These are phyloP conservation scores for Mimumesa dahlbomi DNA, from an alignment of 2,888 invertebrate genomes.

Conservation along the genomic window DNA sequence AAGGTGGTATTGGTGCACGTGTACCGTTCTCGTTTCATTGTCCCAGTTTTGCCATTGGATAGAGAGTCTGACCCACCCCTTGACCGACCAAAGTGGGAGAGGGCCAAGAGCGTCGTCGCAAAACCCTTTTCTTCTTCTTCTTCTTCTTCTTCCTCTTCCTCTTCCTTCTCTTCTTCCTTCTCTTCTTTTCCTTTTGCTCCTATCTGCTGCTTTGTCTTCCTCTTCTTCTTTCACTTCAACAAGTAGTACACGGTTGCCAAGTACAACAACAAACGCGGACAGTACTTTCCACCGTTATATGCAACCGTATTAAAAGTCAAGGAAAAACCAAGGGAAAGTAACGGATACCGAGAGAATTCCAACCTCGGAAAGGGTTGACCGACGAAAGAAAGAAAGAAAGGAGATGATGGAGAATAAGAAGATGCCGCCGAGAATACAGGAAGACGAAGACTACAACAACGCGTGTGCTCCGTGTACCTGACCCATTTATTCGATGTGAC, in stretches of 20 bases:
- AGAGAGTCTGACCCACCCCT: constrained; percentile 65
- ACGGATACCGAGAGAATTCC: constrained; percentile 14
- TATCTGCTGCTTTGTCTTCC: constrained; percentile 14
- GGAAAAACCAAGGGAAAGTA: too few species aligned
- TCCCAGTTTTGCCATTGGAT: constrained; percentile 74
- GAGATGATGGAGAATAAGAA: constrained; percentile 33
- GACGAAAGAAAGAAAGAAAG: neutral
- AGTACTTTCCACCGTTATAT: too few species aligned
- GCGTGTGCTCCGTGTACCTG: constrained; percentile 71
- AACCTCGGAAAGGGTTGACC: neutral
- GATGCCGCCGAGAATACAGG: constrained; percentile 36
- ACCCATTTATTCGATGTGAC: constrained; percentile 73
- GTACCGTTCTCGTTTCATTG: constrained; percentile 76
- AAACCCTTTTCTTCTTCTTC: constrained; percentile 31
- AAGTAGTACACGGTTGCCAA: constrained; percentile 55
- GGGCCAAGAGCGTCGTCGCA: constrained; percentile 51
- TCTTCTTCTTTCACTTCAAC: constrained; percentile 52
- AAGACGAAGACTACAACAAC: constrained; percentile 56
- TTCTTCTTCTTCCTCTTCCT: neutral
- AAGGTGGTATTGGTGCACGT: constrained; percentile 72
- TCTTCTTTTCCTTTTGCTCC: constrained; percentile 9
- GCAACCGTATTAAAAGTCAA: neutral
- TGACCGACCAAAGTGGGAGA: constrained; percentile 55
- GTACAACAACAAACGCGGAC: constrained; percentile 15
- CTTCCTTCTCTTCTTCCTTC: neutral